Conservation (phyloP, 2,888 invertebrate species). For the Pseudococcus viburni region DNA sequence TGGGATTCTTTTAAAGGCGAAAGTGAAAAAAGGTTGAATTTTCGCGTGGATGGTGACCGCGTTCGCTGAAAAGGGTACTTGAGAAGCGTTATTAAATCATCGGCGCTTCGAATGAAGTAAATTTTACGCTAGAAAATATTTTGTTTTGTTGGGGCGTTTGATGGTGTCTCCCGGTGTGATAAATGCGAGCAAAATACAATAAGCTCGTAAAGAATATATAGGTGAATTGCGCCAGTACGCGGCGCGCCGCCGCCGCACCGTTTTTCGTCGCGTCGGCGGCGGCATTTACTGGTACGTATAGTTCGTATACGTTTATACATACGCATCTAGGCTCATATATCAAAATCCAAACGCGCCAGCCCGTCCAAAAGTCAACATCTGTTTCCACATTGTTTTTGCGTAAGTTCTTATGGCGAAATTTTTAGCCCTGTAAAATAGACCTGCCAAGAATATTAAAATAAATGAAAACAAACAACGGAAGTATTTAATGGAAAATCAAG, state of each 20-base stretch:
- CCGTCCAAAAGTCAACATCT: conserved; percentile 45
- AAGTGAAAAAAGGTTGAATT: conserved; percentile 31
- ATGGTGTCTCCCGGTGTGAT: conserved; percentile 24
- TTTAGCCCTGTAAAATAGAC: conserved; percentile 58
- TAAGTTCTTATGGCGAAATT: conserved; percentile 44
- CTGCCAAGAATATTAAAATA: conserved; percentile 67
- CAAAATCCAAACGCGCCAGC: conserved; percentile 30
- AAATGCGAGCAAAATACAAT: conserved; percentile 36
- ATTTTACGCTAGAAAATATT: conserved; percentile 36
- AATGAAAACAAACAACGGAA: conserved; percentile 63
- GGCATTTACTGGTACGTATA: neutral
- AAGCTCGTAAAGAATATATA: conserved; percentile 40
- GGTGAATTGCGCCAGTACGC: neutral
- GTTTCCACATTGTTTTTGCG: conserved; percentile 14
- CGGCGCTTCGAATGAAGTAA: conserved; percentile 24
- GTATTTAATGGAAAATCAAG: conserved; percentile 62
- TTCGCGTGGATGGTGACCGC: conserved; percentile 21
- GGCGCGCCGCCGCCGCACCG: neutral
- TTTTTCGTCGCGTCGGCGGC: neutral
- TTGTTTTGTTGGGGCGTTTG: conserved; percentile 29
- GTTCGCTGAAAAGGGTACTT: conserved; percentile 19
- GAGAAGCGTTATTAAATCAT: conserved; percentile 27
- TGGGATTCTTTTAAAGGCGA: conserved; percentile 8
- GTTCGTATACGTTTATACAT: neutral
- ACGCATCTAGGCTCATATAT: conserved; percentile 23